Evolutionary conservation across 1,140 invertebrate genomes (phyloP), one percentile per base, ranked within the genome.

Genomic region (Xylocopa sonorina): DNA sequence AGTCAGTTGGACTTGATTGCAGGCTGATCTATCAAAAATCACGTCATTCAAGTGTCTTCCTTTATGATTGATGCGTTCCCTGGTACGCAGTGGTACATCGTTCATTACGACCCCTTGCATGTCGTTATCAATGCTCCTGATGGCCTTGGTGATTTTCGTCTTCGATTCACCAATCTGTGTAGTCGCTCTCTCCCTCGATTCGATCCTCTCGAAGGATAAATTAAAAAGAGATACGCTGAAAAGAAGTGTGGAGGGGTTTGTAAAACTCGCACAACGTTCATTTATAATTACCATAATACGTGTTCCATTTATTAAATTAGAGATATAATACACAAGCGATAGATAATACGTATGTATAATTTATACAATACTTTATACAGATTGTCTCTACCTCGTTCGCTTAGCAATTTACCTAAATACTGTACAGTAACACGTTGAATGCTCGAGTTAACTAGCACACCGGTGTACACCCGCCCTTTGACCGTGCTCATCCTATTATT

Each of bases 341-440:
- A 91, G 90, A 89, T 92, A 92, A 92, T 90, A 92, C 88, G 90
- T 93, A 93, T 93, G 89, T 93, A 93, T 93, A 92, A 92, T 93
- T 93, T 93, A 92, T 93, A 93, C 92, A 93, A 90, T 93, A 90
- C 83, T 91, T 92, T 92, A 93, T 91, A 93, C 91, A 92, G 89
- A 89, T 91, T 85, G 87, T 89, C 87, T 89, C 88, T 91, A 92
- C 84, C 82, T 78, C 51, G 62, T 85, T 90, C 89, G 87, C 87
- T 90, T 88, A 91, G 91, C 89, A 88, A 89, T 89, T 90, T 87
- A 90, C 81, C 88, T 88, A 86, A 83, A 82, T 91, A 90, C 90
- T 92, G 91, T 92, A 92, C 91, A 55, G 41, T 69, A 69, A 78
- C 68, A 78, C 68, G 67, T 60, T 62, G 43, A 73, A 73, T 60